phyloP scores from a whole-genome alignment of 2,797 vertebrate genomes.

The Tauraco hartlaubi region DNA sequence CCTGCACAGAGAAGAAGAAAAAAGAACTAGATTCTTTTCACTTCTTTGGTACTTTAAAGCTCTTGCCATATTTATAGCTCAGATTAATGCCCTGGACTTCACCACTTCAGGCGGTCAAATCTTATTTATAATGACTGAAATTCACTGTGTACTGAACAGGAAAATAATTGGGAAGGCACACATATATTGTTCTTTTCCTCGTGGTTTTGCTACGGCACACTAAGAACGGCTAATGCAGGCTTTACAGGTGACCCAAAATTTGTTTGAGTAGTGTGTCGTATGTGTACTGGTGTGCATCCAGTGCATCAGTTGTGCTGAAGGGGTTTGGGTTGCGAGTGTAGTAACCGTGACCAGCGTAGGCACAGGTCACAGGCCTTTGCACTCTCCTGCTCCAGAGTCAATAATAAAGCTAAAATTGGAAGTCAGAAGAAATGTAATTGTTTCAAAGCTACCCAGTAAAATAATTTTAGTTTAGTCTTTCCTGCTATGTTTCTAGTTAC shows the following conservation, averaged over 20 bases:
- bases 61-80: not conserved
- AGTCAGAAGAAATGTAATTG: not conserved
- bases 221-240: not conserved
- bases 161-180: not conserved
- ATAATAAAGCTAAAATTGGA: not conserved
- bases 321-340: not conserved
- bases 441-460: not conserved
- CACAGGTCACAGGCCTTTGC: not conserved
- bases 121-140: not conserved
- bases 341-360: not conserved
- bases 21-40: not conserved
- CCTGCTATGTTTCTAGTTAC: not conserved
- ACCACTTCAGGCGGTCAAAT: not conserved
- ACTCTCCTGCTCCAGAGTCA: not conserved
- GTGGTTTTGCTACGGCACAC: not conserved
- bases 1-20: not conserved
- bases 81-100: not conserved
- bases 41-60: not conserved
- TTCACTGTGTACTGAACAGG: not conserved
- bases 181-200: not conserved
- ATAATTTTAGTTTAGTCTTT: not conserved
- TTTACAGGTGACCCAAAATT: not conserved
- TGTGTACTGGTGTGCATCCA: not conserved
- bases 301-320: not conserved
- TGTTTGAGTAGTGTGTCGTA: not conserved